These are phyloP conservation scores for Myotis myotis DNA, from an alignment of 2,797 vertebrate genomes.

Conservation along the genomic window DNA sequence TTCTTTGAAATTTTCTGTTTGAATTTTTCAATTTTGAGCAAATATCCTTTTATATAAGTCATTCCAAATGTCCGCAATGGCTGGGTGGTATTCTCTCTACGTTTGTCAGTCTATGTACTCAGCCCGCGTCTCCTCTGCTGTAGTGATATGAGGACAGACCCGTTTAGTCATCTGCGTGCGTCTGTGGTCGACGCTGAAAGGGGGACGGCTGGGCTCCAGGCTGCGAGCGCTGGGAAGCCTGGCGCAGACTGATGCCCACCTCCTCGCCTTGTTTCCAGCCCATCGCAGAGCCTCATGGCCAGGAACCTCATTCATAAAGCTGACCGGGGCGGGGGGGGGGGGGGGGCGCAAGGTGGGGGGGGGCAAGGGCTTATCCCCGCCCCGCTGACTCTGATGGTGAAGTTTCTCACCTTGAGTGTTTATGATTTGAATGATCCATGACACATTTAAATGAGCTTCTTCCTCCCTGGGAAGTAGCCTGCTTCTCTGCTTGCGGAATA, in stretches of 20 bases:
- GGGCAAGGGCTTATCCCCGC: rapidly evolving
- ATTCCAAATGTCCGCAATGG: rapidly evolving
- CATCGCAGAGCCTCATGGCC: background rate
- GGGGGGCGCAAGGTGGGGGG: too few species aligned
- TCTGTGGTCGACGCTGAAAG: background rate
- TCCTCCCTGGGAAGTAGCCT: background rate
- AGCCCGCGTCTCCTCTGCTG: background rate
- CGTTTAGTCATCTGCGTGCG: background rate
- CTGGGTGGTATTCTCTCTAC: rapidly evolving
- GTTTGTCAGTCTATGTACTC: too few species aligned
- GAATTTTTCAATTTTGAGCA: background rate
- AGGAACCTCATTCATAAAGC: background rate
- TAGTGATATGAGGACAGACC: background rate
- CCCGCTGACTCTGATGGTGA: background rate
- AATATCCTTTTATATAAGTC: background rate
- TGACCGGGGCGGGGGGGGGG: too few species aligned
- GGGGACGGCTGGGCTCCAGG: too few species aligned
- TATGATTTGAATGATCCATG: background rate
- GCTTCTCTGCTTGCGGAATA: background rate
- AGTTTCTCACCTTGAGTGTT: background rate
- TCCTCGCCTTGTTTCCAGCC: too few species aligned
- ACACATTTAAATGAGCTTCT: background rate
- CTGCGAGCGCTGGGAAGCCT: background rate
- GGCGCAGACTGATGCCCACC: too few species aligned
- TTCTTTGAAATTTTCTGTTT: background rate